Base-by-base conservation (phyloP, 1,140 invertebrate genomes). In the Euwallacea fornicatus region DNA sequence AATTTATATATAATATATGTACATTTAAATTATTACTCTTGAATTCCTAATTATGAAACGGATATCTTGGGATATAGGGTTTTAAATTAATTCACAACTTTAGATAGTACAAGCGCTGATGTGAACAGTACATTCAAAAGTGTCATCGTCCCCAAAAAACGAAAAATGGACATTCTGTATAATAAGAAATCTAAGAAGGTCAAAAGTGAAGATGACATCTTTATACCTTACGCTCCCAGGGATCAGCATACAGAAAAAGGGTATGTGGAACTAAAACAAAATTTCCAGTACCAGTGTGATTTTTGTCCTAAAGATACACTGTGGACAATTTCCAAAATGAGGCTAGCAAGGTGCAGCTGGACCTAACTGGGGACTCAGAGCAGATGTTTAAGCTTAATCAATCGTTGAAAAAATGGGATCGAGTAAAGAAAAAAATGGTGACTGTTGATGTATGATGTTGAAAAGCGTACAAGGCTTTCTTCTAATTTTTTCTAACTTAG, bases 241-340 rank as follows among this genome's bases (percentile, higher is more conserved):
- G 94, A 98, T 81, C 90, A 89, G 80, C 89, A 95, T 74, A 93
- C 93, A 0, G 97, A 99, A 82, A 87, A 90, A 76, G 96, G 95
- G 88, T 94, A 84, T 83, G 82, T 33, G 1, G 21, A 2, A 4
- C 21, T 33, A 4, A 33, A 33, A 33, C 4, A 33, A 33, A 33
- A 4, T 33, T 4, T 15, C 50, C 0, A 6, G 3, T n/a, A 53
- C 11, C 0, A n/a, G 6, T 33, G 6, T 10, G 2, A 54, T 33
- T 62, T 81, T 74, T 69, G 1, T 33, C 4, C 21, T 33, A 33
- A 33, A 88, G 89, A 66, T 83, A 89, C 58, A 83, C 88, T 7
- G 85, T 91, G 46, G 87, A 87, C 71, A 86, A 81, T 69, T 94
- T 94, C 81, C 84, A 87, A 50, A 83, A 84, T 47, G 87, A 92